Evolutionary conservation across 2,888 invertebrate species (phyloP).

Genomic region (Phrixothrix hirtus): DNA sequence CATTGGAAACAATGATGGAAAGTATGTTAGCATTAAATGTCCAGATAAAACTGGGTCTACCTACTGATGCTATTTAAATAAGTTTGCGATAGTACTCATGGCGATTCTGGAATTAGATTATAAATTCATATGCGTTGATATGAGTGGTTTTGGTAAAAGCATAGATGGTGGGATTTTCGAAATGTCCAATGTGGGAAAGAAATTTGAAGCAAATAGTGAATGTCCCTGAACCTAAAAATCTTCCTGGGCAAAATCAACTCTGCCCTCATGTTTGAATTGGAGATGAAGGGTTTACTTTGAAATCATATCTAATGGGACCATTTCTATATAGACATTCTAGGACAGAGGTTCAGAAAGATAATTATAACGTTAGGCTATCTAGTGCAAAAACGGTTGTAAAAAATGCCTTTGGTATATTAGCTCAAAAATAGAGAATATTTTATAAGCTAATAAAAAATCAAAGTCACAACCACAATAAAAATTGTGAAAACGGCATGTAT

Average conservation of each 20-base stretch:
- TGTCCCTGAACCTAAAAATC: conserved; percentile 4
- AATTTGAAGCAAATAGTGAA: too few relatives aligned
- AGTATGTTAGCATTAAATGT: too few relatives aligned
- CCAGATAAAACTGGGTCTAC: too few relatives aligned
- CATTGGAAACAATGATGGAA: too few relatives aligned
- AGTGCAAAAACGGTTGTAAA: conserved; percentile 34
- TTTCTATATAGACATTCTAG: conserved; percentile 33
- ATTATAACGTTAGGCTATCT: conserved; percentile 31
- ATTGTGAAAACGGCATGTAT: too few relatives aligned
- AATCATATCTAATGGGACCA: conserved; percentile 33
- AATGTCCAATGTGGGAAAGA: too few relatives aligned
- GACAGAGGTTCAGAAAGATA: conserved; percentile 29
- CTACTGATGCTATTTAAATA: too few relatives aligned
- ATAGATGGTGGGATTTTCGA: too few relatives aligned
- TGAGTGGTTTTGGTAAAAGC: too few relatives aligned
- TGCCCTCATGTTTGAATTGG: conserved; percentile 23
- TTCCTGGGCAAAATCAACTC: conserved; percentile 15
- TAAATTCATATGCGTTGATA: too few relatives aligned
- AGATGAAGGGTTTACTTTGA: conserved; percentile 18
- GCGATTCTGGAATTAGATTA: too few relatives aligned
- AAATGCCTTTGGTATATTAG: conserved; percentile 39
- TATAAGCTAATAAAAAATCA: conserved; percentile 33
- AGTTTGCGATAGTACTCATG: too few relatives aligned
- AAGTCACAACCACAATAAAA: conserved; percentile 25
- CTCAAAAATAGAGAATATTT: conserved; percentile 36